phyloP scores from a whole-genome alignment of 1,140 invertebrate genomes.

The Zaprionus davidi region DNA sequence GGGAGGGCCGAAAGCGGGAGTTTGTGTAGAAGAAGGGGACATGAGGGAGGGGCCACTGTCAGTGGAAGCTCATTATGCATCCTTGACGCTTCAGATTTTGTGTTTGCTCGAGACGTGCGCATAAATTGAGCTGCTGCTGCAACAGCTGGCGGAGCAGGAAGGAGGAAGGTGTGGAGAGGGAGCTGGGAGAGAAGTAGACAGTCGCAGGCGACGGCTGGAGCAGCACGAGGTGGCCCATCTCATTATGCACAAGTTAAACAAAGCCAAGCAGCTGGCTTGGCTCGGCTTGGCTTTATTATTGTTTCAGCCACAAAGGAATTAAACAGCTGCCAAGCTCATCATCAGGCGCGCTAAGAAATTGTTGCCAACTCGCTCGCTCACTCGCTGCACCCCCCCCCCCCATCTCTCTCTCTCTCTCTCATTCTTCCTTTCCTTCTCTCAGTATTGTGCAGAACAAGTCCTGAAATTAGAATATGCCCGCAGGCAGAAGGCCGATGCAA shows the following conservation, averaged over 20 bases:
- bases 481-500: background rate
- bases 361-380: conserved; percentile 1
- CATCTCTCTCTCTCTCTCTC: background rate
- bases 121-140: conserved; percentile 71
- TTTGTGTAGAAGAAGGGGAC: background rate
- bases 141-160: background rate
- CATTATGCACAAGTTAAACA: conserved; percentile 73
- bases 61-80: conserved; percentile 72
- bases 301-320: conserved; percentile 75
- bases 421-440: background rate
- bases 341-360: conserved; percentile 30
- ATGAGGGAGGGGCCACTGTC: background rate
- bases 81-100: conserved; percentile 74
- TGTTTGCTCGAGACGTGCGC: conserved; percentile 71
- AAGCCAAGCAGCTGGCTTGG: conserved; percentile 48
- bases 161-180: background rate
- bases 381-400: background rate
- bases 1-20: too few species aligned
- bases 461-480: conserved; percentile 17
- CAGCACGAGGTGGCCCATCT: conserved; percentile 32
- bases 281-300: conserved; percentile 59
- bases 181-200: background rate
- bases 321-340: conserved; percentile 67
- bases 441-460: background rate
- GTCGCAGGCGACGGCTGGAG: conserved; percentile 10